A percentile compares a stretch with the other conserved stretches of the same genome.
phyloP scores from a whole-genome alignment of 2,797 vertebrate species.

The Merluccius polli region DNA sequence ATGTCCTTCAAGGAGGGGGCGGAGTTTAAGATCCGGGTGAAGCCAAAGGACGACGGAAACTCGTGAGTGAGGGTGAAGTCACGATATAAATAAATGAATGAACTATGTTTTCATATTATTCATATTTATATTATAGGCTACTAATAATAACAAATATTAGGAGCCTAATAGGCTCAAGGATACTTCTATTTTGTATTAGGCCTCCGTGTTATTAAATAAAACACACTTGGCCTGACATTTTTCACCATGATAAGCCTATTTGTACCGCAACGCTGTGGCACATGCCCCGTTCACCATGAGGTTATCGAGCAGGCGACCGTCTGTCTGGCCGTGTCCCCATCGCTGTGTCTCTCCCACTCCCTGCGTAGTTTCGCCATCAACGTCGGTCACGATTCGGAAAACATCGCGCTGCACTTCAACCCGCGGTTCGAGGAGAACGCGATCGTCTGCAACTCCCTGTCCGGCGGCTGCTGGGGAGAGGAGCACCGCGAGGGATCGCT shows the following conservation, averaged over 20 bases:
- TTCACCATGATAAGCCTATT: too few relatives aligned
- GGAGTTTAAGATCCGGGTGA: slow-evolving; percentile 69
- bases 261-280: too few relatives aligned
- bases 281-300: too few relatives aligned
- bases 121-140: too few relatives aligned
- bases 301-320: neutral
- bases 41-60: slow-evolving; percentile 21
- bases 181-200: too few relatives aligned
- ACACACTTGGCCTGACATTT: too few relatives aligned
- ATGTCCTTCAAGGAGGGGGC: slow-evolving; percentile 70
- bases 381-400: slow-evolving; percentile 61
- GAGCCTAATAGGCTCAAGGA: too few relatives aligned
- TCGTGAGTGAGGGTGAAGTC: slow-evolving; percentile 31
- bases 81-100: too few relatives aligned
- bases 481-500: slow-evolving; percentile 48
- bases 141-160: too few relatives aligned
- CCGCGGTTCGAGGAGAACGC: slow-evolving; percentile 60
- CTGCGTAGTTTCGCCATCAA: slow-evolving; percentile 71
- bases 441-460: slow-evolving; percentile 66
- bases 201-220: too few relatives aligned
- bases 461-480: slow-evolving; percentile 57
- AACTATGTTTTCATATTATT: too few relatives aligned
- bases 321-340: neutral
- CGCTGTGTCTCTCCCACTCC: neutral
- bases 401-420: slow-evolving; percentile 75